Base-by-base conservation (phyloP, 2,113 vertebrate genomes). In the Datnioides undecimradiatus region DNA sequence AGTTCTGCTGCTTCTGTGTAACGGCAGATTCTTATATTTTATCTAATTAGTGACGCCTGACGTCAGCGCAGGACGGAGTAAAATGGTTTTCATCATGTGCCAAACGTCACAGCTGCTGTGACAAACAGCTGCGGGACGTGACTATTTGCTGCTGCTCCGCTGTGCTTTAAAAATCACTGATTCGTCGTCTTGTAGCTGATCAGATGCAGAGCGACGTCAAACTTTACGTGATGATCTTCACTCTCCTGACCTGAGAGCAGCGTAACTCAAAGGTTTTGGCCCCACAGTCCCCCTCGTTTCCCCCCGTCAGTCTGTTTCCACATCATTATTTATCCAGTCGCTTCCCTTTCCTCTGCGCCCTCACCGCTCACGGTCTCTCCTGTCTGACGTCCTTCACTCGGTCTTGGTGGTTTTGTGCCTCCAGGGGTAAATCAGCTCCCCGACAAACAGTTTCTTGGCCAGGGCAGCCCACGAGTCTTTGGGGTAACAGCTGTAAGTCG, bases 381-480 rank as follows among this genome's bases (percentile, higher is more conserved):
- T 38, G n/a, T 0, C 48, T 1, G 27, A 8, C 12, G 16, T 21
- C 40, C 43, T 72, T 96, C 88, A 99, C 79, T 98, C 96, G n/a
- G 94, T 93, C 88, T 98, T 98, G 85, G 95, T 94, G 84, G 79
- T 94, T 91, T 96, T 97, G 88, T 96, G 96, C 77, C 93, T 97
- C 98, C 98, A 99, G 60, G 98, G 98, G 83, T 98, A 99, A 88
- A 99, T 95, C 33, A 99, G 95, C 91, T 99, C 97, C 46, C 98
- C 98, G 0, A 98, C 92, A 85, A 99, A 97, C 58, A 99, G 95
- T 71, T 98, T 99, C 90, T 96, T 96, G 90, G 95, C 95, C 90
- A 99, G 92, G 1, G 95, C 94, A 0, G 82, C 79, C 98, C 98
- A 99, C 10, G 98, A 98, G 90, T 99, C 96, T 88, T 88, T 96